Conservation (phyloP, 2,113 vertebrate species). For the Rhynchopsitta pachyrhyncha region DNA sequence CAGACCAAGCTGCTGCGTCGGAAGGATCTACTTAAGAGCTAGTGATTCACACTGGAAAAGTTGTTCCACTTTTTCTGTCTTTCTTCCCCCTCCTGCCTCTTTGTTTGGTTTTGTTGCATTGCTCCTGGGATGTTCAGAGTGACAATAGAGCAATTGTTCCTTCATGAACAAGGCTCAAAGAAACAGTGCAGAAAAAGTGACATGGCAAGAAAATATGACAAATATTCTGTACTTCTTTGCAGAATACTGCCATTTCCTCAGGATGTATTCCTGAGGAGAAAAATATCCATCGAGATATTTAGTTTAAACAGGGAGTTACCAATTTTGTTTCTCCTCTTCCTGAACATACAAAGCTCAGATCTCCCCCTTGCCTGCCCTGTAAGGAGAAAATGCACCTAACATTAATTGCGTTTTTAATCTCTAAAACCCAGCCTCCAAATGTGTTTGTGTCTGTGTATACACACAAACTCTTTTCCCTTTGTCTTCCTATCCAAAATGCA, state of each 20-base stretch:
- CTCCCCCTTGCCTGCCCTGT: background rate
- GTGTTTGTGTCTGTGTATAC: conserved; percentile 28
- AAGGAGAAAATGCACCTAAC: conserved; percentile 54
- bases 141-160: conserved; percentile 66
- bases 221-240: conserved; percentile 17
- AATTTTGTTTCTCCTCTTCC: conserved; percentile 19
- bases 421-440: conserved; percentile 44
- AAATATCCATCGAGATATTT: conserved; percentile 52
- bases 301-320: conserved; percentile 57
- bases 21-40: background rate
- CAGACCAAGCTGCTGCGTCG: background rate
- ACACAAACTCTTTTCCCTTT: conserved; percentile 53
- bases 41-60: background rate
- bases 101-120: conserved; percentile 23
- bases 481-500: conserved; percentile 71
- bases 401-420: conserved; percentile 70
- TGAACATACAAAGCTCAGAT: conserved; percentile 40
- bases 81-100: background rate
- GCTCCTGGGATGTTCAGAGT: conserved; percentile 48
- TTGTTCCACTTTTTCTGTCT: conserved; percentile 10
- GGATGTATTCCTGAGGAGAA: conserved; percentile 44
- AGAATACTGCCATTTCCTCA: conserved; percentile 19
- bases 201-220: conserved; percentile 39
- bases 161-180: conserved; percentile 29
- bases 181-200: conserved; percentile 41